Percentiles rank a stretch among this genome's conserved stretches.
Evolutionary conservation across 2,797 vertebrate genomes (phyloP).

Genomic region (Brachyalestes nurse): DNA sequence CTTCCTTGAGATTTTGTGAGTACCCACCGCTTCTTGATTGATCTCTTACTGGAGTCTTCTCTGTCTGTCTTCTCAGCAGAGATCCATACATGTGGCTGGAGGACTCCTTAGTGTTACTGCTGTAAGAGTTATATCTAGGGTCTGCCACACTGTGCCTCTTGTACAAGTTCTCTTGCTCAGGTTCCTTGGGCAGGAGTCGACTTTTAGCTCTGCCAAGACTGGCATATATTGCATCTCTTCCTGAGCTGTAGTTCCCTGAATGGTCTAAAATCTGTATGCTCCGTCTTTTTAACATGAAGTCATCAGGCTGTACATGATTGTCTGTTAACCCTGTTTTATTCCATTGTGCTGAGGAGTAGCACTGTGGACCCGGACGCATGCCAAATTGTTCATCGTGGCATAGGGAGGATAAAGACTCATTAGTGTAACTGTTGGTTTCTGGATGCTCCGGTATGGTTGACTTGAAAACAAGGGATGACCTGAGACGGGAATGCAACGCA

Average conservation of each 20-base stretch:
- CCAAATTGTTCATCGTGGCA: constrained; percentile 72
- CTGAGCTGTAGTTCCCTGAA: constrained; percentile 68
- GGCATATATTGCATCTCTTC: constrained; percentile 78
- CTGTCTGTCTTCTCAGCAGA: constrained; percentile 60
- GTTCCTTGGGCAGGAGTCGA: constrained; percentile 69
- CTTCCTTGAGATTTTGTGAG: constrained; percentile 70
- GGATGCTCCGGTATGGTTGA: constrained; percentile 86
- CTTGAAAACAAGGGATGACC: constrained; percentile 87
- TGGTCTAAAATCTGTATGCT: constrained; percentile 85
- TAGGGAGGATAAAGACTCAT: constrained; percentile 78
- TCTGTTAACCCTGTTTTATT: constrained; percentile 59
- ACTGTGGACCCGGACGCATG: constrained; percentile 54
- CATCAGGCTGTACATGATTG: constrained; percentile 67
- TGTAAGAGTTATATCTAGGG: constrained; percentile 69
- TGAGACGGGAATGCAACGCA: constrained; percentile 82
- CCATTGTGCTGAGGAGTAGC: constrained; percentile 73
- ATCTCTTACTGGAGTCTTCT: constrained; percentile 54
- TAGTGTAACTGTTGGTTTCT: constrained; percentile 82
- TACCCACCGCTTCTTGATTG: constrained; percentile 59
- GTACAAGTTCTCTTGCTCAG: constrained; percentile 70
- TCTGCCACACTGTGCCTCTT: constrained; percentile 82
- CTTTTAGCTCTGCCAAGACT: constrained; percentile 80
- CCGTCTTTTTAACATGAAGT: constrained; percentile 80
- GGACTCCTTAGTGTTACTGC: constrained; percentile 55
- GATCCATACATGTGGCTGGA: constrained; percentile 64